phyloP scores from a whole-genome alignment of 2,888 invertebrate species.

The Synanthedon tipuliformis region DNA sequence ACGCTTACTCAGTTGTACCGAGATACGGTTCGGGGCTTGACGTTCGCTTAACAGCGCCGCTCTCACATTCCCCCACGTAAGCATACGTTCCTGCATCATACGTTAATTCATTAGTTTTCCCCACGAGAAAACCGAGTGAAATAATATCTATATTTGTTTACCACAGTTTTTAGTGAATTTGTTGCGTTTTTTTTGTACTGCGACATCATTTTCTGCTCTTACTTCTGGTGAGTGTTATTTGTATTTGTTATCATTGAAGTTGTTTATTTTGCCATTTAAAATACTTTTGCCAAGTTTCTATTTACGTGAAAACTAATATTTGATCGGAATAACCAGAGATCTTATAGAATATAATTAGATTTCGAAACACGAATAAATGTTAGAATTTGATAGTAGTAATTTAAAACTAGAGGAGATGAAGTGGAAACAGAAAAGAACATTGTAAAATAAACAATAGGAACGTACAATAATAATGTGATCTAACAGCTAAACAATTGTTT shows the following conservation, averaged over 20 bases:
- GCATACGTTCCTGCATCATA: constrained; percentile 14
- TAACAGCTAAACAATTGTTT: constrained; percentile 6
- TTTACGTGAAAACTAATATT: too few relatives aligned
- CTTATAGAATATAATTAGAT: too few relatives aligned
- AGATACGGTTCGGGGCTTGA: constrained; percentile 13
- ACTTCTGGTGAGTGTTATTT: constrained; percentile 30
- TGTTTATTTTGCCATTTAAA: background rate
- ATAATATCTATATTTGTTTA: constrained; percentile 25
- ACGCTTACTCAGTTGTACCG: constrained; percentile 25
- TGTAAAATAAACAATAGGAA: background rate
- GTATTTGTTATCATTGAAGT: background rate
- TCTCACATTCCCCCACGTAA: constrained; percentile 2
- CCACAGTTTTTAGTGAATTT: constrained; percentile 37
- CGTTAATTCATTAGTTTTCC: constrained; percentile 55
- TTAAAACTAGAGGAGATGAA: background rate
- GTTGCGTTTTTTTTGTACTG: constrained; percentile 17
- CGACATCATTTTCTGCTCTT: constrained; percentile 7
- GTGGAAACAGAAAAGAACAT: background rate
- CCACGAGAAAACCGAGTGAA: constrained; percentile 56
- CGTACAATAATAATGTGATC: background rate
- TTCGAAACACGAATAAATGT: too few relatives aligned
- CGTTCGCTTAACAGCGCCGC: constrained; percentile 8
- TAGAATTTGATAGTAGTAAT: background rate
- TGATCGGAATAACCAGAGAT: too few relatives aligned
- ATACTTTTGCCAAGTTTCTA: too few relatives aligned